Evolutionary conservation across 2,888 invertebrate genomes (phyloP), one percentile per base, ranked within the genome.

Genomic region (Macropis europaea): DNA sequence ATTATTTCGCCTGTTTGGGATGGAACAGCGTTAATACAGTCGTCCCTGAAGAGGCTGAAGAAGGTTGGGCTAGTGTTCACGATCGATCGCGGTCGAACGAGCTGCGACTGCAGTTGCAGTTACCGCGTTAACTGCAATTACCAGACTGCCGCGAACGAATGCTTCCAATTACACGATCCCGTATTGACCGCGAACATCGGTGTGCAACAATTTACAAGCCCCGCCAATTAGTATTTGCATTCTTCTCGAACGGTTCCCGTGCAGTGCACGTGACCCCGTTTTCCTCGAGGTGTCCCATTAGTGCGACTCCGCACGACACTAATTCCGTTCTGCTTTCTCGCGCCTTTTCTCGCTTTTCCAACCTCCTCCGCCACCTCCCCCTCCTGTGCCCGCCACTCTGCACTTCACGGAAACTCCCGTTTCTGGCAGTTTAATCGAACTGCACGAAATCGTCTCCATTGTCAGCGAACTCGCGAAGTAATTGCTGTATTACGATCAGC

Each of bases 51-150:
- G 43, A 28, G 42, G 32, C n/a, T 7, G 15, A 0, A 22, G 52
- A n/a, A 6, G 30, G 9, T 24, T 17, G 4, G n/a, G 34, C 7
- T 15, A 26, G 15, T 19, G 19, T n/a, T n/a, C 1, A 17, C 40
- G 52, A 60, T 77, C 67, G 45, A 73, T 53, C 45, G 56, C 47
- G 59, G 52, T 32, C 13, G 42, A 42, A 66, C 56, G 30, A 64
- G 68, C 70, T 17, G 70, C 45, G 59, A 54, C 30, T 56, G 62
- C 59, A 63, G 30, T 73, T 59, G 73, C 72, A 75, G 81, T 82
- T 72, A 70, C 70, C 74, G 82, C 48, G 80, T 81, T 84, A 84
- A 77, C 75, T 68, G 84, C 76, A 83, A 85, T 85, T 84, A 84
- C 64, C 79, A 76, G 40, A 43, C 53, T 47, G 73, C 56, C 76